Conservation (phyloP, 2,797 vertebrate genomes). For the Cossypha dichroa region DNA sequence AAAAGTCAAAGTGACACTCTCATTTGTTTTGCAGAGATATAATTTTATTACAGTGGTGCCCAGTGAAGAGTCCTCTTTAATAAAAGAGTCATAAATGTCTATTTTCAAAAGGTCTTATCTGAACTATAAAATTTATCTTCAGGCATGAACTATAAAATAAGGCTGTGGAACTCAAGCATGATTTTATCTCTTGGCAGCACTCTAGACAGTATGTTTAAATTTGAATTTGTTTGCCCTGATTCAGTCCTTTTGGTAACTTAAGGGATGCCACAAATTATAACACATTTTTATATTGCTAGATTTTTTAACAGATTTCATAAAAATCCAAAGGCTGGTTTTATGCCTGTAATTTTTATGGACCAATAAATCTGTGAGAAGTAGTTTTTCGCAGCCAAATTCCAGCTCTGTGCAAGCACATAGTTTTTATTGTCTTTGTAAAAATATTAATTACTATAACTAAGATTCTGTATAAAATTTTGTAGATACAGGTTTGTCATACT, state of each 20-base stretch:
- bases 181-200: background rate
- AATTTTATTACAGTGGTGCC: background rate
- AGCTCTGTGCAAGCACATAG: background rate
- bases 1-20: background rate
- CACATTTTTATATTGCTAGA: background rate
- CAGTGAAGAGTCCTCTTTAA: background rate
- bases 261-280: background rate
- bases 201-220: background rate
- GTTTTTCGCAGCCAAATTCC: background rate
- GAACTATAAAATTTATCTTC: constrained; percentile 27
- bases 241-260: background rate
- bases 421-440: background rate
- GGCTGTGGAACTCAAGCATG: background rate
- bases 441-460: background rate
- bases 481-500: background rate
- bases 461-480: background rate
- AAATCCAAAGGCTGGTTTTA: background rate
- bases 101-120: constrained; percentile 16
- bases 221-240: background rate
- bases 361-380: background rate
- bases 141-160: background rate
- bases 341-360: background rate
- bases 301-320: background rate
- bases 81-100: constrained; percentile 34
- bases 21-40: background rate